Evolutionary conservation across 2,888 invertebrate species (phyloP).

Genomic region (Sicus ferrugineus): DNA sequence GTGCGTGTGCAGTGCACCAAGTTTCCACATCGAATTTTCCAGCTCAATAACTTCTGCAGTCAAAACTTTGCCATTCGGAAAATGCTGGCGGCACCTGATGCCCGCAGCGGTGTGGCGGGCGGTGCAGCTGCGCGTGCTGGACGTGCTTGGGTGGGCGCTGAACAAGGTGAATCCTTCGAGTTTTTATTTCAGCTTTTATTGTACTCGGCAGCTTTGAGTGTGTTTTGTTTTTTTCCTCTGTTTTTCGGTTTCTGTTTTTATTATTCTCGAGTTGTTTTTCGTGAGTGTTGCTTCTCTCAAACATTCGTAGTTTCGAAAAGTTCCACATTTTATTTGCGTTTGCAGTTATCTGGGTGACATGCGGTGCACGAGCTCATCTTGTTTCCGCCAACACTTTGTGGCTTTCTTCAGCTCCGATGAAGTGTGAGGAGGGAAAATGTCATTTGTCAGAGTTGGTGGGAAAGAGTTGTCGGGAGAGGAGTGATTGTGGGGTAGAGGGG

Average conservation of each 20-base stretch:
- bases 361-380: constrained; percentile 27
- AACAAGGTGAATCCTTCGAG: not conserved
- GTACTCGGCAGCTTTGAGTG: constrained; percentile 3
- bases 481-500: too few relatives aligned
- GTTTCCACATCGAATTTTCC: constrained; percentile 50
- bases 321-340: constrained; percentile 39
- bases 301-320: too few relatives aligned
- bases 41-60: constrained; percentile 48
- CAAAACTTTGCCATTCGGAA: constrained; percentile 41
- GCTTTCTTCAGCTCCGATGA: constrained; percentile 37
- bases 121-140: not conserved
- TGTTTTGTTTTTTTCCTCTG: constrained; percentile 17
- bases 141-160: not conserved
- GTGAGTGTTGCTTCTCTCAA: constrained; percentile 20
- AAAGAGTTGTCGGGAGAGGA: too few relatives aligned
- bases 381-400: constrained; percentile 37
- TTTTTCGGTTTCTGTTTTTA: not conserved
- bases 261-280: constrained; percentile 29
- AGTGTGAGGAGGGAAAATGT: constrained; percentile 35
- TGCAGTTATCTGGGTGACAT: constrained; percentile 43
- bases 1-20: constrained; percentile 48
- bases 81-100: constrained; percentile 39
- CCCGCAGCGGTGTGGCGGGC: not conserved
- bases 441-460: too few relatives aligned
- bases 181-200: constrained; percentile 15